A percentile compares a stretch with the other conserved stretches of the same genome.
These are phyloP conservation scores for Aptenodytes patagonicus DNA, from an alignment of 2,113 vertebrate genomes.

Conservation along the genomic window DNA sequence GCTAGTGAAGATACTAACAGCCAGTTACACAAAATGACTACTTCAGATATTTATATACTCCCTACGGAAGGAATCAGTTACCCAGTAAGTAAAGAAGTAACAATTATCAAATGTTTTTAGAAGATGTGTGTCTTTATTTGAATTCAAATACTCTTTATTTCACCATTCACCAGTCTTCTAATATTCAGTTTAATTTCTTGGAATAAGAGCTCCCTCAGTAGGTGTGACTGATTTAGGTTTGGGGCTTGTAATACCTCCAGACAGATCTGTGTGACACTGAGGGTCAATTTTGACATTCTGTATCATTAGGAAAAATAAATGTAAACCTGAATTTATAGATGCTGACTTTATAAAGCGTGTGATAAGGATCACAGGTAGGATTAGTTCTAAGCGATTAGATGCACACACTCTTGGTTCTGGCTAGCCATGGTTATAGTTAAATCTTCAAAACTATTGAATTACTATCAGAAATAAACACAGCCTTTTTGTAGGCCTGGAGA, in stretches of 20 bases:
- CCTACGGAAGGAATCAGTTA: not conserved
- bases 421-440: not conserved
- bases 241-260: not conserved
- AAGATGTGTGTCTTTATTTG: not conserved
- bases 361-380: not conserved
- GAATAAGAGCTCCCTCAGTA: not conserved
- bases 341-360: not conserved
- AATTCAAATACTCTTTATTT: not conserved
- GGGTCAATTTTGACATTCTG: not conserved
- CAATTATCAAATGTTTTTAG: not conserved
- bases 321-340: not conserved
- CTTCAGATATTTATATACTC: not conserved
- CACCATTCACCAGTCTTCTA: not conserved
- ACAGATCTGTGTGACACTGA: not conserved
- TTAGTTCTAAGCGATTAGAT: not conserved
- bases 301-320: not conserved
- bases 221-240: not conserved
- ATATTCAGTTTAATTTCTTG: not conserved
- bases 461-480: not conserved
- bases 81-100: constrained; percentile 44
- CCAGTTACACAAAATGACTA: not conserved
- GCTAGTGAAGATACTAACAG: not conserved
- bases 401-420: not conserved
- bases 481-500: not conserved
- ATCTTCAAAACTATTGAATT: not conserved